Evolutionary conservation across 2,888 invertebrate species (phyloP).

Genomic region (Epistrophe grossulariae): DNA sequence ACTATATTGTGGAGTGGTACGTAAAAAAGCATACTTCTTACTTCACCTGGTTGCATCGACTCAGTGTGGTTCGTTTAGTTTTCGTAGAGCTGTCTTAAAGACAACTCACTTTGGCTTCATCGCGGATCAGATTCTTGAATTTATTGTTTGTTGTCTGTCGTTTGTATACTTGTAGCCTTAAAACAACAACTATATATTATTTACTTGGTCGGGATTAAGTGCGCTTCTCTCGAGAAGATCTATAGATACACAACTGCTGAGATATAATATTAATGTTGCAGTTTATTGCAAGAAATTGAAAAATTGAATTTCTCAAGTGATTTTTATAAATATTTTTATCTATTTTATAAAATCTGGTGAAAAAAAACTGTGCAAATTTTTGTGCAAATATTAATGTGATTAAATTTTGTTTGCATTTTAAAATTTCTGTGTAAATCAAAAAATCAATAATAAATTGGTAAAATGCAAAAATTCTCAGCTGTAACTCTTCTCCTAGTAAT

Average conservation of each 20-base stretch:
- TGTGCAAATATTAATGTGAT: slow-evolving; percentile 35
- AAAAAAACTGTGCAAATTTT: slow-evolving; percentile 37
- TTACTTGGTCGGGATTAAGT: slow-evolving; percentile 45
- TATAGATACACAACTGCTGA: slow-evolving; percentile 28
- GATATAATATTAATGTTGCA: slow-evolving; percentile 37
- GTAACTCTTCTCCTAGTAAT: slow-evolving; percentile 63
- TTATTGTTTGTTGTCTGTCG: slow-evolving; percentile 50
- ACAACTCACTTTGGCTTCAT: slow-evolving; percentile 67
- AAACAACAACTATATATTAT: not conserved
- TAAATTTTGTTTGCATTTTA: not conserved
- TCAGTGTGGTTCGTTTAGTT: slow-evolving; percentile 64
- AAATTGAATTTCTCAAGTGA: slow-evolving; percentile 8
- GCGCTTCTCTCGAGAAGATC: slow-evolving; percentile 18
- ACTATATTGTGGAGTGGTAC: slow-evolving; percentile 4
- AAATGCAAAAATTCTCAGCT: slow-evolving; percentile 66
- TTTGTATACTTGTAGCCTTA: not conserved
- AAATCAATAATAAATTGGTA: slow-evolving; percentile 29
- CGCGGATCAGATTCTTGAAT: slow-evolving; percentile 56
- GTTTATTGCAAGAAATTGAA: slow-evolving; percentile 38
- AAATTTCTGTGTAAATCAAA: slow-evolving; percentile 19
- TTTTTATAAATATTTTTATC: slow-evolving; percentile 17
- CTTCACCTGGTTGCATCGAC: slow-evolving; percentile 72
- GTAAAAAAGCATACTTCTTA: slow-evolving; percentile 61
- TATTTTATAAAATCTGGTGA: not conserved
- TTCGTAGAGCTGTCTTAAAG: slow-evolving; percentile 72